These are phyloP conservation scores for Felis chaus DNA, from an alignment of 2,113 vertebrate genomes.

Conservation along the genomic window DNA sequence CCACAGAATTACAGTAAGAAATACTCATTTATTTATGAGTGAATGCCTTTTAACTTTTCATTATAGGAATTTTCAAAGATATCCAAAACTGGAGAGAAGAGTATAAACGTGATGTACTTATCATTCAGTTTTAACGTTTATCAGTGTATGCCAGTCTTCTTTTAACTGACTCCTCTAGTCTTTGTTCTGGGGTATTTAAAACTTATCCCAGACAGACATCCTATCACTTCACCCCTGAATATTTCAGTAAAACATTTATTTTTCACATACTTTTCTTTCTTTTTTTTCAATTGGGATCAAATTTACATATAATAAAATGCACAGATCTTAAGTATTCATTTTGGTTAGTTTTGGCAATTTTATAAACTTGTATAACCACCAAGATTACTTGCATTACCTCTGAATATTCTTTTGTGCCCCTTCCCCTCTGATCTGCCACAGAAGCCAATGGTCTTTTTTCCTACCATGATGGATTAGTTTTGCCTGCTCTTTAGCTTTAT, in stretches of 20 bases:
- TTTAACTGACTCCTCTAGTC: neutral
- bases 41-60: slow-evolving; percentile 28
- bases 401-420: neutral
- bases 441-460: neutral
- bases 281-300: neutral
- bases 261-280: neutral
- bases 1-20: slow-evolving; percentile 95
- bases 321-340: neutral
- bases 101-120: neutral
- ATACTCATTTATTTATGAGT: slow-evolving; percentile 21
- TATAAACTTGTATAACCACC: neutral
- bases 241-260: neutral
- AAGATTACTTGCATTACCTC: neutral
- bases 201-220: neutral
- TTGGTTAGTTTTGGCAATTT: slow-evolving; percentile 24
- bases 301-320: neutral
- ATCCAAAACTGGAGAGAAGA: neutral
- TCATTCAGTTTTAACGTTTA: neutral
- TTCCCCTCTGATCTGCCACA: neutral
- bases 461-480: neutral
- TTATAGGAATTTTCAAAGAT: neutral
- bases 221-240: neutral
- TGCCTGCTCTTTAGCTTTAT: neutral
- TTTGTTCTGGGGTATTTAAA: neutral
- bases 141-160: neutral